A percentile compares a stretch with the other conserved stretches of the same genome.
Evolutionary conservation across 35 echinoderm and acorn worm species (phyloP).

Genomic region (Apostichopus parvimensis): DNA sequence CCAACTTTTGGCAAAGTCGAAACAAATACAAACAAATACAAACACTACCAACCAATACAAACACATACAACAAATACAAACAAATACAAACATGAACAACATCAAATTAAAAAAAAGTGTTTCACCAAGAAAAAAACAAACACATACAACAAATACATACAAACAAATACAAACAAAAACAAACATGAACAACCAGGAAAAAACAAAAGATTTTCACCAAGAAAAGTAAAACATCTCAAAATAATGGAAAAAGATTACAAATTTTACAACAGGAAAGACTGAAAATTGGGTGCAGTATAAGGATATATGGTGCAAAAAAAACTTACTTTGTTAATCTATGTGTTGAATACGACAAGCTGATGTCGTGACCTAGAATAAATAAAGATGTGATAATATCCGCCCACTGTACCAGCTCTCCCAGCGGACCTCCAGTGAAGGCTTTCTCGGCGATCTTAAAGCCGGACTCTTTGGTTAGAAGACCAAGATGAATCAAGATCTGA

Average conservation of each 20-base stretch:
- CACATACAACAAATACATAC: background rate
- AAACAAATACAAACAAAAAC: no score
- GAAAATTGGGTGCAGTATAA: background rate
- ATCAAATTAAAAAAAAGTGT: no score
- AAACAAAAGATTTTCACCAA: no score
- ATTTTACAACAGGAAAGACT: background rate
- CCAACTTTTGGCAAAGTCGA: no score
- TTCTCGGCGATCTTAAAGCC: conserved; percentile 98
- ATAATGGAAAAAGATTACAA: background rate
- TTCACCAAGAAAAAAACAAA: background rate
- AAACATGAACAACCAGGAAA: no score
- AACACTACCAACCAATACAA: no score
- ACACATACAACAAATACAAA: no score
- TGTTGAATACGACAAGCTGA: conserved; percentile 73
- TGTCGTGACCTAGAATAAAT: conserved; percentile 89
- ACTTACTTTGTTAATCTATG: conserved; percentile 76
- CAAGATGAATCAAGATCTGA: conserved; percentile 89
- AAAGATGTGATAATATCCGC: conserved; percentile 88
- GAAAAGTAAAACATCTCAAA: background rate
- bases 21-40: no score
- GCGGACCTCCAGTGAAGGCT: conserved; percentile 83
- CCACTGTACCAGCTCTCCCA: conserved; percentile 97
- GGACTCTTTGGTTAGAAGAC: conserved; percentile 91
- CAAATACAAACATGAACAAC: no score
- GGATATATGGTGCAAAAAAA: background rate